phyloP scores from a whole-genome alignment of 2,797 vertebrate species.

The Sciurus vulgaris region DNA sequence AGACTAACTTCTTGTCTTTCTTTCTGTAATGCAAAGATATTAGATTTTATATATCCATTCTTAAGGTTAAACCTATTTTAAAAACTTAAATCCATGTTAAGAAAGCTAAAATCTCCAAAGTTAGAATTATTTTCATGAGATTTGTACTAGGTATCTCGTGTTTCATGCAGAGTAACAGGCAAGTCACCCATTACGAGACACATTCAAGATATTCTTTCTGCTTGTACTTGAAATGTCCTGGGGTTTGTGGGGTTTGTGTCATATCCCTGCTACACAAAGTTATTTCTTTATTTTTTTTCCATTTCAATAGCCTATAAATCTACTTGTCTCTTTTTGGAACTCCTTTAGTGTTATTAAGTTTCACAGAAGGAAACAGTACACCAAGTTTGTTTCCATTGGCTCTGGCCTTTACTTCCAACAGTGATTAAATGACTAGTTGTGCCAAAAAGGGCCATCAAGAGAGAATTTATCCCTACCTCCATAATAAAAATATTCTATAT shows the following conservation, averaged over 20 bases:
- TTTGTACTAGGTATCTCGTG: neutral
- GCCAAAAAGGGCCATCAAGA: conserved; percentile 60
- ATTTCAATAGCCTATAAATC: conserved; percentile 75
- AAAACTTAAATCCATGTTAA: conserved; percentile 66
- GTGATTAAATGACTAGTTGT: conserved; percentile 74
- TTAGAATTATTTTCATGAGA: conserved; percentile 54
- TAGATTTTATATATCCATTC: neutral
- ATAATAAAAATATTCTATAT: conserved; percentile 75
- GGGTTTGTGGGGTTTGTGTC: conserved; percentile 35
- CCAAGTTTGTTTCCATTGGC: conserved; percentile 77
- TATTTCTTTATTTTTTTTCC: conserved; percentile 75
- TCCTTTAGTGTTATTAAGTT: conserved; percentile 71
- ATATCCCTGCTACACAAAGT: conserved; percentile 60
- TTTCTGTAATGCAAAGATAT: conserved; percentile 47
- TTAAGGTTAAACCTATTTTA: conserved; percentile 40
- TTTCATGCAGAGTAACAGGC: neutral
- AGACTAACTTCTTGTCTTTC: conserved; percentile 33
- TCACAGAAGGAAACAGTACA: conserved; percentile 73
- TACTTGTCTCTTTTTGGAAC: conserved; percentile 67
- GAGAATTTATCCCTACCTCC: conserved; percentile 70
- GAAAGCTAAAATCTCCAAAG: conserved; percentile 46
- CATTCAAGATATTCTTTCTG: conserved; percentile 60
- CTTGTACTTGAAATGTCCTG: conserved; percentile 69
- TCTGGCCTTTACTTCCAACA: conserved; percentile 75
- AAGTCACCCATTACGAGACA: conserved; percentile 53